phyloP scores from a whole-genome alignment of 2,113 vertebrate genomes.

The Gallinago paraguaiae region DNA sequence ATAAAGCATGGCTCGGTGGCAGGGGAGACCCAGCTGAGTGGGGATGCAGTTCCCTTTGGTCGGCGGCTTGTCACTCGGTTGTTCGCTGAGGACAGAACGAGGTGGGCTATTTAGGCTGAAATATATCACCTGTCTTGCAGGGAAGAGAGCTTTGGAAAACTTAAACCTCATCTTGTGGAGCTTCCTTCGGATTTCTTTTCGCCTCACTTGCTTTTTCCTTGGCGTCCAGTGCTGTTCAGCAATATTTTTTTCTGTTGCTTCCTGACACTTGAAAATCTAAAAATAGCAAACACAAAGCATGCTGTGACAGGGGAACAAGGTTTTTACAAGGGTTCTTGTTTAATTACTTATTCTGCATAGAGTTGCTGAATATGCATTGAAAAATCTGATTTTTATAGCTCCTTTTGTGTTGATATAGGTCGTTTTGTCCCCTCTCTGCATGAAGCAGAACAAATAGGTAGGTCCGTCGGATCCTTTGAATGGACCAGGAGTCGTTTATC shows the following conservation, averaged over 20 bases:
- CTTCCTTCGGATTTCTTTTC: neutral
- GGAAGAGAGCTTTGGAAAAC: constrained; percentile 3
- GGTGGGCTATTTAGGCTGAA: constrained; percentile 23
- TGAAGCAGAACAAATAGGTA: neutral
- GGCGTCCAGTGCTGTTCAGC: neutral
- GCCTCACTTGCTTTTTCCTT: neutral
- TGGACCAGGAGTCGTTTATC: neutral
- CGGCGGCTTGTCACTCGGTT: constrained; percentile 17
- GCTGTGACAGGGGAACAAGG: neutral
- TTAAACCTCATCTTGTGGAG: neutral
- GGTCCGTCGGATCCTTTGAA: neutral
- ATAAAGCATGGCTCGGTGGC: neutral
- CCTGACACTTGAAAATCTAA: constrained; percentile 17
- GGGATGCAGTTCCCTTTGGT: neutral
- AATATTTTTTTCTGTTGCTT: neutral
- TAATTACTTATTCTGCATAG: neutral
- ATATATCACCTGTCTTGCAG: constrained; percentile 27
- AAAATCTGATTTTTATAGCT: neutral
- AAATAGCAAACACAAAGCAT: neutral
- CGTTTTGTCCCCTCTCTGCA: neutral
- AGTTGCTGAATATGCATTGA: constrained; percentile 16
- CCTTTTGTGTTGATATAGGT: constrained; percentile 17
- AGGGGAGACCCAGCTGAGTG: neutral
- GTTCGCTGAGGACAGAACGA: neutral
- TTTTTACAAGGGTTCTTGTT: constrained; percentile 1